A percentile compares a stretch with the other conserved stretches of the same genome.
These are phyloP conservation scores for Eupithecia dodoneata DNA, from an alignment of 2,888 invertebrate genomes.

Conservation along the genomic window DNA sequence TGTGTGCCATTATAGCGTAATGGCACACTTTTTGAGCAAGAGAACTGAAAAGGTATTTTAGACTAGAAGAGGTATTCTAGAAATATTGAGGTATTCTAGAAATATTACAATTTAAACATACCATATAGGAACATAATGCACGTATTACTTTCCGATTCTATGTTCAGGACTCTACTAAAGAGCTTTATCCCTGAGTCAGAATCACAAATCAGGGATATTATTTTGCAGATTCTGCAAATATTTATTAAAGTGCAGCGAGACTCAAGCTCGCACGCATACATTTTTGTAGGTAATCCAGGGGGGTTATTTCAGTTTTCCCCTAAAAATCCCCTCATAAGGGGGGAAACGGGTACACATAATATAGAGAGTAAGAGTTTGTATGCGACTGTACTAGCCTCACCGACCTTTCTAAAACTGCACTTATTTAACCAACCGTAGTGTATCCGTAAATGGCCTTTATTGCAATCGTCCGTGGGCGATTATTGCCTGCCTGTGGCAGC, in stretches of 20 bases:
- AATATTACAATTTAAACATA: background rate
- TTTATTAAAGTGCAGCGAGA: background rate
- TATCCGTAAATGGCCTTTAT: slow-evolving; percentile 49
- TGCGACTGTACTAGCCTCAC: slow-evolving; percentile 43
- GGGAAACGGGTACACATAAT: background rate
- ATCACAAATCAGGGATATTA: background rate
- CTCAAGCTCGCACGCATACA: background rate
- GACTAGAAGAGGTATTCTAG: background rate
- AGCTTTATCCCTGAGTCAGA: background rate
- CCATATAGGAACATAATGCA: background rate
- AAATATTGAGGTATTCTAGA: too few relatives aligned
- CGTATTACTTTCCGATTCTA: background rate
- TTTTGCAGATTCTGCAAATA: background rate
- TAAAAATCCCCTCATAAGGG: too few relatives aligned
- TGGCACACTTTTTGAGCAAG: too few relatives aligned
- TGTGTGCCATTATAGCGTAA: too few relatives aligned
- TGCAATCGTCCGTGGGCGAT: slow-evolving; percentile 42
- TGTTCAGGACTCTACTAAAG: background rate
- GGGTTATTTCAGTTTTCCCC: too few relatives aligned
- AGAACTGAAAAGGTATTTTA: background rate
- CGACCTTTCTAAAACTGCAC: slow-evolving; percentile 44
- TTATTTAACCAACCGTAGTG: slow-evolving; percentile 49
- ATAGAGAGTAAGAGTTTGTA: background rate
- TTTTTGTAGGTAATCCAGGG: background rate
- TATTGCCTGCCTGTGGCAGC: slow-evolving; percentile 45